Conservation (phyloP, 2,113 vertebrate species). For the Entelurus aequoreus region DNA sequence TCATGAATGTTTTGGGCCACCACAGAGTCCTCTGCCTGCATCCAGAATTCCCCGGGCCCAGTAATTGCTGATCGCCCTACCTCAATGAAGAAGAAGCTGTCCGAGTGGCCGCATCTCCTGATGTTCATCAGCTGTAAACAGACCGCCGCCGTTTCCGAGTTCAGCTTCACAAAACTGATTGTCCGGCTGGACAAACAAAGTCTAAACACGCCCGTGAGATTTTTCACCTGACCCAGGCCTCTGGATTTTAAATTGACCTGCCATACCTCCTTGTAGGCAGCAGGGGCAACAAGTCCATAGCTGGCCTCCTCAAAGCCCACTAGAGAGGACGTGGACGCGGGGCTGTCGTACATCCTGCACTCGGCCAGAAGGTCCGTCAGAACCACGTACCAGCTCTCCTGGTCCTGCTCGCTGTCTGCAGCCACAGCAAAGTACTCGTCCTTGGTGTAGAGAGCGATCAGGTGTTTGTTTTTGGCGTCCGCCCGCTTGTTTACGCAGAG, state of each 20-base stretch:
- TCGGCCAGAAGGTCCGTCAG: conserved; percentile 84
- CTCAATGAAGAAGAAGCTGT: conserved; percentile 97
- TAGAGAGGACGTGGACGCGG: conserved; percentile 70
- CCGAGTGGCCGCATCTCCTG: conserved; percentile 93
- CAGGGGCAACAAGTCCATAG: conserved; percentile 79
- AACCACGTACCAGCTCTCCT: conserved; percentile 90
- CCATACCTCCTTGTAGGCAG: conserved; percentile 91
- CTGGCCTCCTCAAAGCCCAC: conserved; percentile 77
- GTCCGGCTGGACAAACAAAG: conserved; percentile 89
- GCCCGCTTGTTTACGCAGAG: conserved; percentile 95
- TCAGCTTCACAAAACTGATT: conserved; percentile 91
- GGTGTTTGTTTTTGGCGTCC: conserved; percentile 96
- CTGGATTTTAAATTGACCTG: conserved; percentile 93
- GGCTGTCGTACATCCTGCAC: conserved; percentile 75
- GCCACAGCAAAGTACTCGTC: conserved; percentile 97
- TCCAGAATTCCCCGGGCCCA: conserved; percentile 96
- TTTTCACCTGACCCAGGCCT: conserved; percentile 89
- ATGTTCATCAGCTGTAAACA: conserved; percentile 95
- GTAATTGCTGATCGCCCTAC: conserved; percentile 93
- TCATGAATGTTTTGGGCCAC: conserved; percentile 98
- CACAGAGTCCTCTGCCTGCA: conserved; percentile 94
- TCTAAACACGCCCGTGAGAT: conserved; percentile 89
- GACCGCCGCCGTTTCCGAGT: conserved; percentile 86
- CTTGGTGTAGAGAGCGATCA: conserved; percentile 96
- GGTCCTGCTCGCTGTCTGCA: conserved; percentile 91